Conservation (phyloP, 2,113 vertebrate species). For the Myocastor coypus region DNA sequence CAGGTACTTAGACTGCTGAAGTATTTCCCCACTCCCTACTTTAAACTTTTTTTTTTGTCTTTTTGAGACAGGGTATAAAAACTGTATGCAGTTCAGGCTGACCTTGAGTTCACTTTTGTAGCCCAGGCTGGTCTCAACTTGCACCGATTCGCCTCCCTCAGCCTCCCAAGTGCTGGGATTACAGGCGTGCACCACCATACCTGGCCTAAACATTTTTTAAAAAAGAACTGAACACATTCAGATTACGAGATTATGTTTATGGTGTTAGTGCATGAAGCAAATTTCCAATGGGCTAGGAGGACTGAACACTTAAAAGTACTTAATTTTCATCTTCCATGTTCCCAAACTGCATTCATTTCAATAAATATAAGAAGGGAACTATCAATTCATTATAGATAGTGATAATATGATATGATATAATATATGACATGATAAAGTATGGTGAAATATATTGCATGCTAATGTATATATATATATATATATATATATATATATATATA, state of each 20-base stretch:
- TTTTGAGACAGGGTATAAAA: too few species aligned
- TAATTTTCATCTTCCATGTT: slow-evolving; percentile 29
- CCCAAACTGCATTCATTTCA: neutral
- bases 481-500: too few species aligned
- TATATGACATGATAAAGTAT: neutral
- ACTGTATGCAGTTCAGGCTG: too few species aligned
- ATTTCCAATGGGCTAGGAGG: neutral
- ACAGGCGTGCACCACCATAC: too few species aligned
- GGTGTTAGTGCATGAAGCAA: slow-evolving; percentile 6
- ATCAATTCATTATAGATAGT: neutral
- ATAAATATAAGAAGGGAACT: neutral
- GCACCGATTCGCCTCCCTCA: too few species aligned
- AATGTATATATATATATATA: neutral
- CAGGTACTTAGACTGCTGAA: too few species aligned
- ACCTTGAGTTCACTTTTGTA: too few species aligned
- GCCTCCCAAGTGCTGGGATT: too few species aligned
- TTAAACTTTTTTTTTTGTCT: too few species aligned
- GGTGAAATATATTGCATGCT: neutral
- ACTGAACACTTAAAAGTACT: slow-evolving; percentile 7
- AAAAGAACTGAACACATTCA: slow-evolving; percentile 20
- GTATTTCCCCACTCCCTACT: neutral
- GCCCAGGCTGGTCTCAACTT: too few species aligned
- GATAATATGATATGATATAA: neutral
- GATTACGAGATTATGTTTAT: neutral
- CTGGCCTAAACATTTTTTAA: too few species aligned